These are phyloP conservation scores for Drosophila pullipes DNA, from an alignment of 2,888 invertebrate genomes.

Conservation along the genomic window DNA sequence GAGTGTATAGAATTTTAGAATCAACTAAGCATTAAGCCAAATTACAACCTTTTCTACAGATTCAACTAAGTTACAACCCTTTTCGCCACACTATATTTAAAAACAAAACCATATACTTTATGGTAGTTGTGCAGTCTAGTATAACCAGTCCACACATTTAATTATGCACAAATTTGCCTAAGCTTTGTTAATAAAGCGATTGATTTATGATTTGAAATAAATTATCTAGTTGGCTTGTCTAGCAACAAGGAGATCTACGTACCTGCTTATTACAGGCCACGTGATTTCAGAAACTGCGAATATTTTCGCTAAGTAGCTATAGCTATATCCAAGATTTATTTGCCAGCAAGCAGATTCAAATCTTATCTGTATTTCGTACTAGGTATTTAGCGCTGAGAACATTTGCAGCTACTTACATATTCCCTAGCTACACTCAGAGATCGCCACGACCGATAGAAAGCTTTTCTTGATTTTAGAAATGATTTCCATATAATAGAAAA, in stretches of 20 bases:
- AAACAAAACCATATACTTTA: background rate
- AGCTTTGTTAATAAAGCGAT: conserved; percentile 27
- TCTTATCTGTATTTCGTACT: background rate
- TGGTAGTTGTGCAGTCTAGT: background rate
- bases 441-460: background rate
- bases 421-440: background rate
- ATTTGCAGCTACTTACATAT: background rate
- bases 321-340: background rate
- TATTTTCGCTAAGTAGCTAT: background rate
- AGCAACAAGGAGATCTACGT: background rate
- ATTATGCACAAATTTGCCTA: conserved; percentile 22
- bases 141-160: background rate
- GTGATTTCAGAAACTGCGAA: background rate
- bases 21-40: background rate
- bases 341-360: background rate
- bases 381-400: background rate
- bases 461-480: background rate
- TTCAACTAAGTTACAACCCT: background rate
- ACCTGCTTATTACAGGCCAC: conserved; percentile 15
- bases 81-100: background rate
- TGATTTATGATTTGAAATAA: conserved; percentile 38
- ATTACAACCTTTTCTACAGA: background rate
- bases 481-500: background rate
- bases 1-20: background rate
- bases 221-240: conserved; percentile 22